phyloP scores from a whole-genome alignment of 2,113 vertebrate genomes.

The Calyptommatus sinebrachiatus region DNA sequence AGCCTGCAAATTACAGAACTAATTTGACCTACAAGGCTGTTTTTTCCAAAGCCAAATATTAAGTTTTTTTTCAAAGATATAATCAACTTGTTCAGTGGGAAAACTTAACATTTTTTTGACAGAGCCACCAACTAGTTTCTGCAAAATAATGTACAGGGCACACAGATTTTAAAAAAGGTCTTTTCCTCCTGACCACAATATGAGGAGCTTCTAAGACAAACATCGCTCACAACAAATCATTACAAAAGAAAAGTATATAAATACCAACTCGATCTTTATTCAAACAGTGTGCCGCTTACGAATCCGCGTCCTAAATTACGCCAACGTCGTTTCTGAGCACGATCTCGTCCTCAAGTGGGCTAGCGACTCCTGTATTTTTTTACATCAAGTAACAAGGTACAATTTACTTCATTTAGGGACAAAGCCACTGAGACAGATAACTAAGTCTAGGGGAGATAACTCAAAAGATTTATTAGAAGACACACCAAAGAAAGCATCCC shows the following conservation, averaged over 20 bases:
- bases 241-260: slow-evolving; percentile 75
- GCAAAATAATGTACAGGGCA: neutral
- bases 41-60: slow-evolving; percentile 52
- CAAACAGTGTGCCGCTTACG: slow-evolving; percentile 76
- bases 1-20: slow-evolving; percentile 59
- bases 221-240: slow-evolving; percentile 63
- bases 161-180: neutral
- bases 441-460: slow-evolving; percentile 64
- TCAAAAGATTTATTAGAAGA: slow-evolving; percentile 57
- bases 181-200: slow-evolving; percentile 53
- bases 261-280: slow-evolving; percentile 76
- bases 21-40: neutral
- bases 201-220: slow-evolving; percentile 46
- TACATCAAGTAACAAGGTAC: slow-evolving; percentile 75
- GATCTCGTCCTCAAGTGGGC: slow-evolving; percentile 75
- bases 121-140: slow-evolving; percentile 40
- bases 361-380: slow-evolving; percentile 77
- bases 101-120: slow-evolving; percentile 60
- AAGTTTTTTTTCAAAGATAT: slow-evolving; percentile 35
- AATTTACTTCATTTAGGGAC: slow-evolving; percentile 71
- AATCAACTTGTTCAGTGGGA: slow-evolving; percentile 60
- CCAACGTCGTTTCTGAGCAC: slow-evolving; percentile 71
- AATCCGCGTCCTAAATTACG: slow-evolving; percentile 75
- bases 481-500: slow-evolving; percentile 60
- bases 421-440: slow-evolving; percentile 66